Percentiles rank a stretch among this genome's conserved stretches.
Evolutionary conservation across 1,140 invertebrate genomes (phyloP).

Genomic region (Drosophila suzukii): DNA sequence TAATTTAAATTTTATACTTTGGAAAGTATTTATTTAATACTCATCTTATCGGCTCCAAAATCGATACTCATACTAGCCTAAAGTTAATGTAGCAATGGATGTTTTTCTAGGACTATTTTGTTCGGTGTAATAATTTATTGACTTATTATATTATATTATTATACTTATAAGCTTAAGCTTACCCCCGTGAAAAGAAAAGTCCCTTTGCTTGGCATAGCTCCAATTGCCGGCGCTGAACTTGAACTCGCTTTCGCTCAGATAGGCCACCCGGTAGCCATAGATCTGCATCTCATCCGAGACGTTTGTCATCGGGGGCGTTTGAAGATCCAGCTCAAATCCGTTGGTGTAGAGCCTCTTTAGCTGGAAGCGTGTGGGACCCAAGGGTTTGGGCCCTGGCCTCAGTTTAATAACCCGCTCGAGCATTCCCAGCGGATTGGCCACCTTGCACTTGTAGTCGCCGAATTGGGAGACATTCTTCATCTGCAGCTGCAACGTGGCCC

Average conservation of each 20-base stretch:
- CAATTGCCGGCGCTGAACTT: conserved; percentile 78
- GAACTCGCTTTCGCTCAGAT: conserved; percentile 75
- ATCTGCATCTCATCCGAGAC: conserved; percentile 78
- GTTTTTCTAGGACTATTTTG: no score
- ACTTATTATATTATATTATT: no score
- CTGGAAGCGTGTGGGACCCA: conserved; percentile 80
- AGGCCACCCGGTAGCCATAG: conserved; percentile 78
- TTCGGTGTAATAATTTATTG: no score
- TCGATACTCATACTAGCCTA: no score
- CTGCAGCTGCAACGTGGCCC: conserved; percentile 85
- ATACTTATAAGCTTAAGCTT: neutral
- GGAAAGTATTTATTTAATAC: no score
- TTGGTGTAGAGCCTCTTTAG: conserved; percentile 77
- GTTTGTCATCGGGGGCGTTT: conserved; percentile 63
- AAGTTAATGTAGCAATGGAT: no score
- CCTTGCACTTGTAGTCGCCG: conserved; percentile 86
- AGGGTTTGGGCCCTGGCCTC: conserved; percentile 85
- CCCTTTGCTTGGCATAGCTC: conserved; percentile 74
- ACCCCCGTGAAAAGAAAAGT: conserved; percentile 78
- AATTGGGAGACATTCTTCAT: conserved; percentile 85
- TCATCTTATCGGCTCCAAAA: no score
- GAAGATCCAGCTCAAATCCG: conserved; percentile 84
- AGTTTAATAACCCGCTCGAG: conserved; percentile 85
- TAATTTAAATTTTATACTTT: no score
- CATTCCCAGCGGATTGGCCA: conserved; percentile 85